A percentile compares a stretch with the other conserved stretches of the same genome.
Conservation (phyloP, 2,113 vertebrate genomes). For the Corvus cornix region DNA sequence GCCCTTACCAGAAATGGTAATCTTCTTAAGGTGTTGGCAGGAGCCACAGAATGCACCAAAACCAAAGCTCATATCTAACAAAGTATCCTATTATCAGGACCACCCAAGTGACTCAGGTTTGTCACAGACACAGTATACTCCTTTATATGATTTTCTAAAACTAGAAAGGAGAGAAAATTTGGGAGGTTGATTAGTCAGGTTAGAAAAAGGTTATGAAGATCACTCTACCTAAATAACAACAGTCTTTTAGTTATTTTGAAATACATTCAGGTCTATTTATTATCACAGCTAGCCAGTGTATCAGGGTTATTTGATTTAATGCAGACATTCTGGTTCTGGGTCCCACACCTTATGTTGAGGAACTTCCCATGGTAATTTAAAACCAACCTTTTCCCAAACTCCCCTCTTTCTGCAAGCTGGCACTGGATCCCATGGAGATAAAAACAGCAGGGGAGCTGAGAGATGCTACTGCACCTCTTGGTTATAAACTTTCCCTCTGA, state of each 20-base stretch:
- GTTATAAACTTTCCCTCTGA: not conserved
- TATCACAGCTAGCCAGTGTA: not conserved
- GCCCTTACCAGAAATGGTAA: slow-evolving; percentile 29
- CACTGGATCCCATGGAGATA: not conserved
- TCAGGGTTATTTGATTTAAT: not conserved
- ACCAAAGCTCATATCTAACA: not conserved
- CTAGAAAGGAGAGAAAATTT: not conserved
- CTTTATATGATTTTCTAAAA: not conserved
- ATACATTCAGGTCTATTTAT: not conserved
- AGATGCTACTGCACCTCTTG: not conserved
- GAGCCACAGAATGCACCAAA: not conserved
- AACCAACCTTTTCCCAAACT: not conserved
- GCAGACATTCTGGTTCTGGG: not conserved
- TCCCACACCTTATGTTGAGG: not conserved
- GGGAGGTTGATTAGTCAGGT: not conserved
- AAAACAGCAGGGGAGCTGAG: rapidly evolving
- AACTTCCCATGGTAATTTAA: not conserved
- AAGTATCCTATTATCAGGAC: not conserved
- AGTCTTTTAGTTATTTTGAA: not conserved
- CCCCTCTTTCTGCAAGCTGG: not conserved
- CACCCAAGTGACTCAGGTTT: not conserved
- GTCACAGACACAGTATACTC: not conserved
- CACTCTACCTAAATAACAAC: not conserved
- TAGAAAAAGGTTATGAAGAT: not conserved
- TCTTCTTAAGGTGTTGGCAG: slow-evolving; percentile 26